These are phyloP conservation scores for Dinomys branickii DNA, from an alignment of 2,113 vertebrate species.

Conservation along the genomic window DNA sequence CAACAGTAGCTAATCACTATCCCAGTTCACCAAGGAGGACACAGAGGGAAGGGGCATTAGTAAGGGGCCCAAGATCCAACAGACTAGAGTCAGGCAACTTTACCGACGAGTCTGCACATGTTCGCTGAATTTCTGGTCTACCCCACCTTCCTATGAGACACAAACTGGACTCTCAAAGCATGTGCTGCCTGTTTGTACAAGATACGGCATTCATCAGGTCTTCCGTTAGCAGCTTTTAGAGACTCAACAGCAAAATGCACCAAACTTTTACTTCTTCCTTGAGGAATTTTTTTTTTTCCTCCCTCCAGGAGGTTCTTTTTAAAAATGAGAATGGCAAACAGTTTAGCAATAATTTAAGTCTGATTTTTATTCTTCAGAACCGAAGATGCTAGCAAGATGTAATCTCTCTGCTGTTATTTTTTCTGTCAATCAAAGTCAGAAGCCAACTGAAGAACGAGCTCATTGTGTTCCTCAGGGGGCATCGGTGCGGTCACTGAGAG, in stretches of 20 bases:
- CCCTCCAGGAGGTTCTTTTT: constrained; percentile 45
- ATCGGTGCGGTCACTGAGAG: constrained; percentile 19
- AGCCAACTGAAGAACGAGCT: constrained; percentile 53
- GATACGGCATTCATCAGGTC: background rate
- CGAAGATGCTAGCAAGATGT: constrained; percentile 67
- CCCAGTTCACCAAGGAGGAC: background rate
- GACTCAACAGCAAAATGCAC: background rate
- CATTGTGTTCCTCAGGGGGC: constrained; percentile 53
- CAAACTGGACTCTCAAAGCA: background rate
- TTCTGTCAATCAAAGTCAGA: constrained; percentile 71
- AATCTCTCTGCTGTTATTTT: constrained; percentile 74
- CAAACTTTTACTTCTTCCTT: constrained; percentile 48
- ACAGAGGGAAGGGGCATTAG: background rate
- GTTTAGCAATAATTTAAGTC: constrained; percentile 58
- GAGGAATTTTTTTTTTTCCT: constrained; percentile 11
- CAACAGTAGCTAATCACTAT: background rate
- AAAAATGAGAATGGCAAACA: constrained; percentile 27
- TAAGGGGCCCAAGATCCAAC: background rate
- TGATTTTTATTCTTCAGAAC: constrained; percentile 57
- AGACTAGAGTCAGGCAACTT: background rate
- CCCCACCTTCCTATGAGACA: too few relatives aligned
- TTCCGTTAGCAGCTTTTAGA: constrained; percentile 14
- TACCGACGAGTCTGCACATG: background rate
- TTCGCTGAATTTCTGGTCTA: background rate
- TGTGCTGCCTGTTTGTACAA: background rate